These are phyloP conservation scores for Syngnathoides biaculeatus DNA, from an alignment of 2,113 vertebrate genomes.

Conservation along the genomic window DNA sequence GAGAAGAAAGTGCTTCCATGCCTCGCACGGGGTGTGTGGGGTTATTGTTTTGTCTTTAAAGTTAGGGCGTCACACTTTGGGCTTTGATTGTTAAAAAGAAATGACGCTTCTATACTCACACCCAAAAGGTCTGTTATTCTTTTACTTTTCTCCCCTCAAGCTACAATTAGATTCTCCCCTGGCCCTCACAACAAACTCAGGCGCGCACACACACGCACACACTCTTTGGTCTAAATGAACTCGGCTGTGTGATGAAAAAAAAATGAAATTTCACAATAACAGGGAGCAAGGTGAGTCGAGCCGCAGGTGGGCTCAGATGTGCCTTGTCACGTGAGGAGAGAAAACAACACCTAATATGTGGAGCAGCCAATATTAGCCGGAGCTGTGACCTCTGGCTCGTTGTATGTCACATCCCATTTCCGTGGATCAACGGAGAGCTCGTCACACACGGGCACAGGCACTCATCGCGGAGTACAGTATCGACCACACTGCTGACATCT, in stretches of 20 bases:
- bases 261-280: slow-evolving; percentile 45
- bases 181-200: slow-evolving; percentile 3
- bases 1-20: slow-evolving; percentile 2
- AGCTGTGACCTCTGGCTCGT: slow-evolving; percentile 47
- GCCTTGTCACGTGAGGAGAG: slow-evolving; percentile 32
- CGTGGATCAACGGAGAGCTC: slow-evolving; percentile 41
- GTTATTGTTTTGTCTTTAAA: slow-evolving; percentile 60
- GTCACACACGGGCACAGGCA: too few species aligned
- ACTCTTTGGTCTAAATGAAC: slow-evolving; percentile 30
- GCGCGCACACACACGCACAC: too few species aligned
- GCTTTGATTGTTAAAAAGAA: slow-evolving; percentile 17
- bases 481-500: not conserved
- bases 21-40: too few species aligned
- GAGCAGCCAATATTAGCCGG: slow-evolving; percentile 46
- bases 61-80: slow-evolving; percentile 57
- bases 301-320: slow-evolving; percentile 39
- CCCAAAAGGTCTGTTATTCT: not conserved
- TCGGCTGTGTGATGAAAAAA: slow-evolving; percentile 39
- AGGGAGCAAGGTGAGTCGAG: slow-evolving; percentile 36
- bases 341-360: slow-evolving; percentile 53
- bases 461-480: too few species aligned
- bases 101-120: slow-evolving; percentile 43
- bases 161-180: not conserved
- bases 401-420: slow-evolving; percentile 50
- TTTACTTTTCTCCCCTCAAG: not conserved